Conservation (phyloP, 2,888 invertebrate species). For the Diarsia brunnea region DNA sequence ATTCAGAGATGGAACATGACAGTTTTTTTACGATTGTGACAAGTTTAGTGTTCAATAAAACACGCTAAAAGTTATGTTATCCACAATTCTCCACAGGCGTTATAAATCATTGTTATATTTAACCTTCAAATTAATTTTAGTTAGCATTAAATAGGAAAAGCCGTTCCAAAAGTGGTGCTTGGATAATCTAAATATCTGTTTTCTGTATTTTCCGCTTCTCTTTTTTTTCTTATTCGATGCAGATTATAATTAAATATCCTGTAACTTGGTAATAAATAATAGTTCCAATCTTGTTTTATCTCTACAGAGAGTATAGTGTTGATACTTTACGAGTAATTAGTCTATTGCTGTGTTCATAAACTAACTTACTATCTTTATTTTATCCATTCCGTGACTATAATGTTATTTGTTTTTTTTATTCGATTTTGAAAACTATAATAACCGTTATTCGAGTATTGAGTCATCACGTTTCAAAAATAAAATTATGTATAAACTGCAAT, state of each 20-base stretch:
- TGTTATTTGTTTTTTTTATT: background rate
- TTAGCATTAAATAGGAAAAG: background rate
- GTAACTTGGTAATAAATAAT: background rate
- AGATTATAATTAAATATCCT: background rate
- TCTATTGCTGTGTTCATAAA: background rate
- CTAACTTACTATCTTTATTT: background rate
- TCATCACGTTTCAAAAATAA: background rate
- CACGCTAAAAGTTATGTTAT: background rate
- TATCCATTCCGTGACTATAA: background rate
- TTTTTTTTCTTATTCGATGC: background rate
- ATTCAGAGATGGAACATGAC: background rate
- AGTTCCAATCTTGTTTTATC: background rate
- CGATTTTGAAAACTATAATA: background rate
- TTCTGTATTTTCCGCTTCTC: no score
- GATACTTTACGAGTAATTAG: background rate
- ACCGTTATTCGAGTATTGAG: background rate
- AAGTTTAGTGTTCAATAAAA: background rate
- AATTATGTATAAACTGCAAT: conserved; percentile 31
- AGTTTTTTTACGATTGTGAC: background rate
- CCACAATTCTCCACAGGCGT: no score
- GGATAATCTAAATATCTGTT: background rate
- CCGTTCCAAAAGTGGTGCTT: background rate
- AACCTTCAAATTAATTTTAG: background rate
- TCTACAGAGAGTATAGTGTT: background rate
- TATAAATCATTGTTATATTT: background rate